Base-by-base conservation (phyloP, 2,113 vertebrate genomes). In the Dunckerocampus dactyliophorus region DNA sequence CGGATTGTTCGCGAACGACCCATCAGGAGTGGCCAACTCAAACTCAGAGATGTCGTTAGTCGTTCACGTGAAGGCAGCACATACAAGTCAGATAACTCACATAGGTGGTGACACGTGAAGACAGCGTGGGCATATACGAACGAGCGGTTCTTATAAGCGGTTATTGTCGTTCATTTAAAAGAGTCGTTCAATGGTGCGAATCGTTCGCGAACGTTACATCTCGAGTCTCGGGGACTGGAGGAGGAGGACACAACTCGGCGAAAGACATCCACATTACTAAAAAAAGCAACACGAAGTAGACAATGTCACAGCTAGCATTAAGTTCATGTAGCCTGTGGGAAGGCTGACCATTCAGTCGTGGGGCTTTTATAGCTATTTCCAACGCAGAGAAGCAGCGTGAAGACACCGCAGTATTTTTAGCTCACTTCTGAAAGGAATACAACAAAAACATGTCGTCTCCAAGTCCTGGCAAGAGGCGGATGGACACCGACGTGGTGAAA, bases 401-500 rank as follows among this genome's bases (percentile, higher is more conserved):
- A 43, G 14, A 45, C 67, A 63, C 61, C 54, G 76, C 76, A 80
- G 75, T 76, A 68, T 93, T 91, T 92, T 85, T 86, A 82, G 77
- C 72, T 76, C 63, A 81, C 84, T 86, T 83, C 72, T 63, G 70
- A 69, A 71, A 82, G 84, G 79, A 84, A 87, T 67, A 83, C 72
- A 74, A 84, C 83, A 63, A 55, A 55, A 55, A 28, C 17, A 31
- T 34, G 28, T 54, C 17, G 11, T 14, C 95, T 92, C 95, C 95
- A 86, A 97, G 95, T 92, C 95, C 95, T 85, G 95, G 95, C 88
- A 98, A 98, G 92, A 92, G 95, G 92, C 94, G 95, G 91, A 98
- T 98, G 95, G 95, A 98, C 89, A 98, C 95, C 91, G 95, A 97
- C 87, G 95, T 98, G 92, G 95, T 98, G 90, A 98, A 98, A 92